Conservation (phyloP, 2,888 invertebrate species). For the Muschampia plurimacula region DNA sequence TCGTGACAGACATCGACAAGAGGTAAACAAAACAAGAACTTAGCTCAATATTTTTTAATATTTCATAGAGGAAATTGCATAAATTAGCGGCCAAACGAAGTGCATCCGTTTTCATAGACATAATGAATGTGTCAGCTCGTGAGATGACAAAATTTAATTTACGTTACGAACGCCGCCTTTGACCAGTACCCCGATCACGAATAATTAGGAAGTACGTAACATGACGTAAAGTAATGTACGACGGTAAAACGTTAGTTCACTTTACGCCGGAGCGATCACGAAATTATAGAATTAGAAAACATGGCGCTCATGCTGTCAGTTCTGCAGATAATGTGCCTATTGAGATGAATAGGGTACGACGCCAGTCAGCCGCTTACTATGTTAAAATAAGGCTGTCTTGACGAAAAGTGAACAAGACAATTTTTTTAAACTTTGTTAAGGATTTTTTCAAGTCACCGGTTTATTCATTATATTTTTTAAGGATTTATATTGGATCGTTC, state of each 20-base stretch:
- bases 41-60: constrained; percentile 4
- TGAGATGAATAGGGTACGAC: not conserved
- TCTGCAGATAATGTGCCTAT: not conserved
- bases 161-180: constrained; percentile 1
- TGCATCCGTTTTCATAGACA: not conserved
- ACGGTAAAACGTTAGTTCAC: too few relatives aligned
- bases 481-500: not conserved
- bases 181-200: not conserved
- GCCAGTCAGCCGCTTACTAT: not conserved
- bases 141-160: constrained; percentile 13
- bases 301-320: constrained; percentile 1
- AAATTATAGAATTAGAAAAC: not conserved
- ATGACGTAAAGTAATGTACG: too few relatives aligned
- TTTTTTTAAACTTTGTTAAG: not conserved
- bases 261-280: too few relatives aligned
- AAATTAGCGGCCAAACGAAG: constrained; percentile 9
- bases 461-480: constrained; percentile 9
- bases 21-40: not conserved
- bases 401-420: constrained; percentile 10
- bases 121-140: not conserved
- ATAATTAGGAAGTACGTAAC: too few relatives aligned
- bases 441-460: not conserved
- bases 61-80: constrained; percentile 9
- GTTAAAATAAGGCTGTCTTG: constrained; percentile 1
- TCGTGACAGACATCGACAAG: too few relatives aligned